Percentiles rank a stretch among this genome's conserved stretches.
Conservation (phyloP, 2,797 vertebrate species). For the Myotis vivesi region DNA sequence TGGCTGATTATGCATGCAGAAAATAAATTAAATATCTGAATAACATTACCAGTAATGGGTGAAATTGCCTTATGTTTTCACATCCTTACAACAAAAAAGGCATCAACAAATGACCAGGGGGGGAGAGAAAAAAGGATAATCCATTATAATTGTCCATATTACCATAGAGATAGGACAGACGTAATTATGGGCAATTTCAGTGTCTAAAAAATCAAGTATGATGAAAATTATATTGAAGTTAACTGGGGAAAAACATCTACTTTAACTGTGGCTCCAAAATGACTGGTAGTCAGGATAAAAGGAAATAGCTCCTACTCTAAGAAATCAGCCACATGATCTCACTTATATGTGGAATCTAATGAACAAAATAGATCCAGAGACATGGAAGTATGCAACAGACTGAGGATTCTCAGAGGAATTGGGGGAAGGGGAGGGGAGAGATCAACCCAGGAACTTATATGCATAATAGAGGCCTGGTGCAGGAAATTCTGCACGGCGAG, state of each 20-base stretch:
- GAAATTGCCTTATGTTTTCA: conserved; percentile 78
- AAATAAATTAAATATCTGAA: conserved; percentile 81
- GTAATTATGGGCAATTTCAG: conserved; percentile 70
- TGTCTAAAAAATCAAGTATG: conserved; percentile 73
- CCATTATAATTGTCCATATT: conserved; percentile 71
- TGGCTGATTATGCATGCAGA: conserved; percentile 79
- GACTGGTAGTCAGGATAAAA: conserved; percentile 25
- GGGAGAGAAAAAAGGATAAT: conserved; percentile 57
- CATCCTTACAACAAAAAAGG: conserved; percentile 69
- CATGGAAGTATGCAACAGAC: too few relatives aligned
- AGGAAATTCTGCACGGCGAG: too few relatives aligned
- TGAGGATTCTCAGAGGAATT: too few relatives aligned
- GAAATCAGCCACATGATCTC: neutral
- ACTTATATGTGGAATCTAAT: too few relatives aligned
- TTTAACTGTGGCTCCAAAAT: conserved; percentile 37
- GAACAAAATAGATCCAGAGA: too few relatives aligned
- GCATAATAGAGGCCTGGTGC: too few relatives aligned
- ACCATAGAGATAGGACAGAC: conserved; percentile 61
- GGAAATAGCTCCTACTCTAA: neutral
- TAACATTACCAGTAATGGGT: conserved; percentile 79
- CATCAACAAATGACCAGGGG: conserved; percentile 74
- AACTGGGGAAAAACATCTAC: conserved; percentile 38
- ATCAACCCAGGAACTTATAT: too few relatives aligned
- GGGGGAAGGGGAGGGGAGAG: too few relatives aligned
- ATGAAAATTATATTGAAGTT: conserved; percentile 70